Conservation (phyloP, 2,888 invertebrate genomes). For the Megamerina dolium region DNA sequence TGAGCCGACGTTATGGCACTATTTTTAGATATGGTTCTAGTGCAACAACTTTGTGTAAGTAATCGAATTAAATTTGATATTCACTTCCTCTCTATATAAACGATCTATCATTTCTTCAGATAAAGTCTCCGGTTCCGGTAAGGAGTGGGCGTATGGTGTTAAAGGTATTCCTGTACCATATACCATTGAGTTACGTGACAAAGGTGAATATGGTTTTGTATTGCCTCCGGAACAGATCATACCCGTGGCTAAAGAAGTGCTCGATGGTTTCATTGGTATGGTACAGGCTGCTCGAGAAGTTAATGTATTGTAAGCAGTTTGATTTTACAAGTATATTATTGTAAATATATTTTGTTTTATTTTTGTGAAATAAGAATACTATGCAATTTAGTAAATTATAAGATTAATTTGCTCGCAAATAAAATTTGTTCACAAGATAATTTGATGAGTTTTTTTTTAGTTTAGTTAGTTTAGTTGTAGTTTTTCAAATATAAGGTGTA, state of each 20-base stretch:
- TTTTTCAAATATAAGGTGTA: too few species aligned
- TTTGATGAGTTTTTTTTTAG: too few species aligned
- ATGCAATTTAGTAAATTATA: too few species aligned
- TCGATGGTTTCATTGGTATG: slow-evolving; percentile 53
- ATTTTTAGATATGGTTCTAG: slow-evolving; percentile 54
- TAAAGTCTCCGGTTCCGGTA: slow-evolving; percentile 48
- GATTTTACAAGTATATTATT: too few species aligned
- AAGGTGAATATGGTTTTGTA: slow-evolving; percentile 61
- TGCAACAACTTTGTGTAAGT: slow-evolving; percentile 51
- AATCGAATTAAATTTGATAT: too few species aligned
- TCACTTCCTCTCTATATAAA: too few species aligned
- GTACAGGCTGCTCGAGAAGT: slow-evolving; percentile 50
- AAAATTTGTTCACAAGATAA: not conserved
- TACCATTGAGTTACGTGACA: slow-evolving; percentile 61
- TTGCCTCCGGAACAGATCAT: slow-evolving; percentile 61
- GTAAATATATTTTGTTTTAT: too few species aligned
- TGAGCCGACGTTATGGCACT: slow-evolving; percentile 52
- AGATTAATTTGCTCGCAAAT: too few species aligned
- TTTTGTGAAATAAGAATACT: too few species aligned
- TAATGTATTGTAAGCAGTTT: slow-evolving; percentile 31
- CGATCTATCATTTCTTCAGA: too few species aligned
- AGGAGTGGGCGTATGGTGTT: slow-evolving; percentile 55
- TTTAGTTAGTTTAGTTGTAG: too few species aligned
- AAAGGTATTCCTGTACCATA: slow-evolving; percentile 54
- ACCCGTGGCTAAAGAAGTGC: slow-evolving; percentile 56